These are phyloP conservation scores for Mustela nigripes DNA, from an alignment of 2,113 vertebrate species.

Conservation along the genomic window DNA sequence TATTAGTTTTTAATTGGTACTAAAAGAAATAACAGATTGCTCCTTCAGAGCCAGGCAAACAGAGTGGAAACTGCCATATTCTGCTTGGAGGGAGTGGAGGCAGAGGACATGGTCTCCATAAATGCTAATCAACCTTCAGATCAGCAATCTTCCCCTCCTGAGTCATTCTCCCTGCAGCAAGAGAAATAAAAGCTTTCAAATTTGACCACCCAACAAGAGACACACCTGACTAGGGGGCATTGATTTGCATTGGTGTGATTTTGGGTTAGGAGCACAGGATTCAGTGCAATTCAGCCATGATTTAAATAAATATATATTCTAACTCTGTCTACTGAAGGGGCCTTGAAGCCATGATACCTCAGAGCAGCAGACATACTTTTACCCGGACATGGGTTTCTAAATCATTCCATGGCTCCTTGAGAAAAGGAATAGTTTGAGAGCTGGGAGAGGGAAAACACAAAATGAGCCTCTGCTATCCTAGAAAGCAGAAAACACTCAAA, in stretches of 20 bases:
- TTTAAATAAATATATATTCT: conserved; percentile 11
- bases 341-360: background rate
- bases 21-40: conserved; percentile 4
- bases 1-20: background rate
- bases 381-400: background rate
- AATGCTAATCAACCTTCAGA: background rate
- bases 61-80: background rate
- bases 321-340: background rate
- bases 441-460: background rate
- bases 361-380: background rate
- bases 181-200: conserved; percentile 8
- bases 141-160: background rate
- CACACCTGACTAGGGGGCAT: background rate
- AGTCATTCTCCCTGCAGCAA: background rate
- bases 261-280: background rate
- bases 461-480: background rate
- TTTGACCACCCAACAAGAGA: background rate
- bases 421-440: background rate
- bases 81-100: background rate
- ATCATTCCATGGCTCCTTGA: background rate
- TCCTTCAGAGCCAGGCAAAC: conserved; percentile 12
- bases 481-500: conserved; percentile 10
- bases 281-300: background rate
- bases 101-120: background rate
- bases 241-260: background rate